Percentiles rank a stretch among this genome's conserved stretches.
Conservation (phyloP, 2,888 invertebrate species). For the Drosophila mulleri region DNA sequence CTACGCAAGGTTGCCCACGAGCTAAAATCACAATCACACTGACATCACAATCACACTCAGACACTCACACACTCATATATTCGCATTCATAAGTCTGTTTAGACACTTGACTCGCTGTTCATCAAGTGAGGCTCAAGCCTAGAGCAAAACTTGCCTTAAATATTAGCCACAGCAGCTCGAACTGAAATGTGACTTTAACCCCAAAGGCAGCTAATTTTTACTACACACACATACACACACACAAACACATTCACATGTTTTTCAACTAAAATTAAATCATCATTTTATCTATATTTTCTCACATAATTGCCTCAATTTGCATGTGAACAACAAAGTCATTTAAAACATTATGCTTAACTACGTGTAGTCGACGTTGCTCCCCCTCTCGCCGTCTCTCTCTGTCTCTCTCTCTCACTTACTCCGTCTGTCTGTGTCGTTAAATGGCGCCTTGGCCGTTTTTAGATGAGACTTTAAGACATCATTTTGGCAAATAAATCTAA, state of each 20-base stretch:
- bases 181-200: slow-evolving; percentile 51
- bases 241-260: not conserved
- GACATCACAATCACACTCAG: slow-evolving; percentile 13
- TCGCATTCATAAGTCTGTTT: slow-evolving; percentile 26
- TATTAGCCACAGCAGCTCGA: slow-evolving; percentile 56
- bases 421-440: slow-evolving; percentile 31
- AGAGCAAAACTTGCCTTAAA: slow-evolving; percentile 51
- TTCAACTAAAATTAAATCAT: slow-evolving; percentile 71
- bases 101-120: slow-evolving; percentile 31
- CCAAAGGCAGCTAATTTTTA: slow-evolving; percentile 47
- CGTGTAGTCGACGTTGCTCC: not conserved
- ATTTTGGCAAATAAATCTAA: slow-evolving; percentile 33
- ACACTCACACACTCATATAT: not conserved
- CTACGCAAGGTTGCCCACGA: slow-evolving; percentile 63
- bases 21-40: slow-evolving; percentile 21
- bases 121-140: slow-evolving; percentile 34
- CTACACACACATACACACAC: slow-evolving; percentile 36
- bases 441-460: slow-evolving; percentile 55
- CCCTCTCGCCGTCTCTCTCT: too few relatives aligned
- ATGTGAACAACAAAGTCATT: slow-evolving; percentile 59
- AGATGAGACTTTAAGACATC: slow-evolving; percentile 27
- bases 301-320: slow-evolving; percentile 77
- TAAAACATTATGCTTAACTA: slow-evolving; percentile 36
- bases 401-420: not conserved
- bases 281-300: slow-evolving; percentile 64